Conservation (phyloP, 2,797 vertebrate genomes). For the Pseudocheirus occidentalis region DNA sequence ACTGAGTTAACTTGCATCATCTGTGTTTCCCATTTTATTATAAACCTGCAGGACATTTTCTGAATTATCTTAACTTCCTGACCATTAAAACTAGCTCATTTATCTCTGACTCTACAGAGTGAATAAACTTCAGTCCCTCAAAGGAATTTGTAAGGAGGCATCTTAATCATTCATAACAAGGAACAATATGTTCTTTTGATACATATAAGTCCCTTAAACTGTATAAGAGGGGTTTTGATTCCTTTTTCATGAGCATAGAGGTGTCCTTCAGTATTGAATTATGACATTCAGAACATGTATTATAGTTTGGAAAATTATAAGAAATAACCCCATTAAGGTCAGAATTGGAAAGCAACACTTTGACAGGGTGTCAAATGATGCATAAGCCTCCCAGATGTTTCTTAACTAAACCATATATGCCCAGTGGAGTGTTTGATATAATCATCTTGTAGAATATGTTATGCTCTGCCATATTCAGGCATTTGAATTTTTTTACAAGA, state of each 20-base stretch:
- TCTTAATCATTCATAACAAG: conserved; percentile 28
- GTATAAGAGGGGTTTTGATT: conserved; percentile 5
- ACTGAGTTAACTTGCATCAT: conserved; percentile 30
- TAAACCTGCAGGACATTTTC: conserved; percentile 1
- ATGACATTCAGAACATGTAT: conserved; percentile 32
- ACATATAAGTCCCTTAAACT: conserved; percentile 1
- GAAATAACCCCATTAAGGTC: not conserved
- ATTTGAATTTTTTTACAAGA: not conserved
- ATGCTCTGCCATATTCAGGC: not conserved
- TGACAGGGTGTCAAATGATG: conserved; percentile 25
- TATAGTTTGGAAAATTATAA: conserved; percentile 18
- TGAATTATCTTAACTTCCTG: conserved; percentile 29
- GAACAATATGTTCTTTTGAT: conserved; percentile 32
- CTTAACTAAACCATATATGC: conserved; percentile 52
- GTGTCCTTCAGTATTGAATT: conserved; percentile 40
- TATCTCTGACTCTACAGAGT: conserved; percentile 40
- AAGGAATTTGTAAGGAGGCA: conserved; percentile 32
- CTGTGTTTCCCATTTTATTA: conserved; percentile 27
- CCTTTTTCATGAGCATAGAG: not conserved
- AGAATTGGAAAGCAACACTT: not conserved
- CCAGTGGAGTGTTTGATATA: conserved; percentile 4
- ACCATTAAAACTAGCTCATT: conserved; percentile 27
- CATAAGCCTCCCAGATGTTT: conserved; percentile 35
- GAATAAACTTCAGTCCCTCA: conserved; percentile 29
- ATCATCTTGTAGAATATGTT: conserved; percentile 23